phyloP scores from a whole-genome alignment of 2,797 vertebrate genomes.

The Zalophus californianus region DNA sequence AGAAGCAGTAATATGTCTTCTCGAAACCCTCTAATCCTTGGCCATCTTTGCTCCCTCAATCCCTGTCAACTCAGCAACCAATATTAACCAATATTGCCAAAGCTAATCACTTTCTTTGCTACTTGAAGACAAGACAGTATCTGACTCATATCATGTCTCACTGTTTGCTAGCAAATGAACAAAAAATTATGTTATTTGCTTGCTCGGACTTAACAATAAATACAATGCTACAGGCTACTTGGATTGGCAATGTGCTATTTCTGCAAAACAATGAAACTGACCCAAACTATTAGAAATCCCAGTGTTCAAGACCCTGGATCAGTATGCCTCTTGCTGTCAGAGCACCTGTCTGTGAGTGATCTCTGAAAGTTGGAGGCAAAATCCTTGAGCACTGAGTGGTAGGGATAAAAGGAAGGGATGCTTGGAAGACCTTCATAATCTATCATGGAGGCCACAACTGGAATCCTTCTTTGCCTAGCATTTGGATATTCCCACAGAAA shows the following conservation, averaged over 20 bases:
- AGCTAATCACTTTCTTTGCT: background rate
- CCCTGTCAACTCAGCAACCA: background rate
- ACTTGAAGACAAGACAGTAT: background rate
- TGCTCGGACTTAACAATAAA: background rate
- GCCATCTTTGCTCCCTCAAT: background rate
- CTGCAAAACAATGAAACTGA: background rate
- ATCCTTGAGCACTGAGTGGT: background rate
- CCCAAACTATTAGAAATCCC: background rate
- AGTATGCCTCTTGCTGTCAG: background rate
- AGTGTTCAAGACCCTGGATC: background rate
- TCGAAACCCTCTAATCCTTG: background rate
- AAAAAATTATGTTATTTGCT: background rate
- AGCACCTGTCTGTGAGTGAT: background rate
- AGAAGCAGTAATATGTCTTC: background rate
- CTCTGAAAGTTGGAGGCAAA: background rate
- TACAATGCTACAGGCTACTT: background rate
- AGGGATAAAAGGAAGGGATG: background rate
- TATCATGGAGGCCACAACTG: background rate
- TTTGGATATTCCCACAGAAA: background rate
- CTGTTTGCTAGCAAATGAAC: constrained; percentile 8
- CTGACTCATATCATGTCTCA: background rate
- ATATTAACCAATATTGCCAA: background rate
- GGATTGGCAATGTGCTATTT: background rate
- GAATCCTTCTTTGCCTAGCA: background rate
- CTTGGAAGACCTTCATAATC: background rate